Evolutionary conservation across 2,797 vertebrate species (phyloP).

Genomic region (Phrynocephalus forsythii): DNA sequence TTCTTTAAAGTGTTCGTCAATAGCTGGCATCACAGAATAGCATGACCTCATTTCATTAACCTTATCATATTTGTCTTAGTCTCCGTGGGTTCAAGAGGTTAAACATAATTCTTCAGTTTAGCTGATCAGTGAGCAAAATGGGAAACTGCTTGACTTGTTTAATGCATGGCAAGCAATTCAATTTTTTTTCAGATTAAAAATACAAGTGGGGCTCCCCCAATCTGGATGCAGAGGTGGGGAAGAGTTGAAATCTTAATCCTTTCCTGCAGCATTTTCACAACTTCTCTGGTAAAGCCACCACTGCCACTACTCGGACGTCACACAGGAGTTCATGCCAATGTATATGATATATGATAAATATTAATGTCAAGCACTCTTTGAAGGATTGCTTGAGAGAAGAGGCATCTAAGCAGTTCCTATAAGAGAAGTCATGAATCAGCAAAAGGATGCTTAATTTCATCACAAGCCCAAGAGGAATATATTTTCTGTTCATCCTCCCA

Average conservation of each 20-base stretch:
- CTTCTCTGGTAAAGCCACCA: background rate
- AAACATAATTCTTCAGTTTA: constrained; percentile 52
- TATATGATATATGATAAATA: background rate
- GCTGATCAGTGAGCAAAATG: constrained; percentile 46
- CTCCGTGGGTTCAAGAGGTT: constrained; percentile 46
- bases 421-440: background rate
- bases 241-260: background rate
- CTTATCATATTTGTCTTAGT: background rate
- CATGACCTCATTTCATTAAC: background rate
- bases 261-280: background rate
- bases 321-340: constrained; percentile 32
- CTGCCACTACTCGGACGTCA: background rate
- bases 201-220: background rate
- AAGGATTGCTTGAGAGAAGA: constrained; percentile 33
- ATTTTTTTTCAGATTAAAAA: background rate
- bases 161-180: background rate
- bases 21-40: constrained; percentile 33
- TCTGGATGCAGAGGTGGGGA: background rate
- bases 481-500: background rate
- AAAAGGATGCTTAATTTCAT: constrained; percentile 22
- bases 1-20: constrained; percentile 45
- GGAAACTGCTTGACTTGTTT: background rate
- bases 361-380: constrained; percentile 47
- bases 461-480: constrained; percentile 30
- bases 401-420: constrained; percentile 30